A percentile compares a stretch with the other conserved stretches of the same genome.
Evolutionary conservation across 92 coral and sea anemone genomes (phyloP).

Genomic region (Palythoa grandiflora): DNA sequence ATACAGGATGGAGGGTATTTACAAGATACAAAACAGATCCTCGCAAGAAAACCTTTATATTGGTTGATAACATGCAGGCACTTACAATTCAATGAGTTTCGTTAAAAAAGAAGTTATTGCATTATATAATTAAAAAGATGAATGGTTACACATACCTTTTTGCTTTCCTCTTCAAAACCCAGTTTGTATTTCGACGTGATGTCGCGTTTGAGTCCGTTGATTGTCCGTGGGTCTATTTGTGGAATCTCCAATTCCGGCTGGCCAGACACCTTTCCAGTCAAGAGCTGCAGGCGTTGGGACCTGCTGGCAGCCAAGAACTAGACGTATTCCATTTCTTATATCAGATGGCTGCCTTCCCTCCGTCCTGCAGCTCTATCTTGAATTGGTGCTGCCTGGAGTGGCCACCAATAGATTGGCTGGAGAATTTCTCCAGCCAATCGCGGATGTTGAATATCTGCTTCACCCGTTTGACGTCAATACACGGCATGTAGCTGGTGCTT

Average conservation of each 20-base stretch:
- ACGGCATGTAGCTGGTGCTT: background rate
- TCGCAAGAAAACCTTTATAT: too few relatives aligned
- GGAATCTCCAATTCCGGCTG: background rate
- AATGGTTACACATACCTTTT: background rate
- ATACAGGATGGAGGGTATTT: too few relatives aligned
- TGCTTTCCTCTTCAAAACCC: background rate
- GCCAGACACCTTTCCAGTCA: background rate
- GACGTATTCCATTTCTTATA: constrained; percentile 10
- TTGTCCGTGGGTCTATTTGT: background rate
- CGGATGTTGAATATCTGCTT: background rate
- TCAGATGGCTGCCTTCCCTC: background rate
- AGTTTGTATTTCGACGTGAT: constrained; percentile 1
- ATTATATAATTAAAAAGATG: too few relatives aligned
- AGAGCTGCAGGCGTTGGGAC: background rate
- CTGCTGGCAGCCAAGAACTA: background rate
- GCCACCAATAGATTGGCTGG: background rate
- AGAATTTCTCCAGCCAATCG: background rate
- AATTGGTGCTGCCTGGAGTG: constrained; percentile 14
- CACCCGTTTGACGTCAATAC: background rate
- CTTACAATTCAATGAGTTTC: too few relatives aligned
- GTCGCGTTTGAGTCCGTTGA: background rate
- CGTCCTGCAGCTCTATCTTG: constrained; percentile 7
- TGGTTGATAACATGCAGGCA: too few relatives aligned
- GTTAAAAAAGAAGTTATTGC: too few relatives aligned
- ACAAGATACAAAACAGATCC: too few relatives aligned